Evolutionary conservation across 2,888 invertebrate genomes (phyloP).

Genomic region (Scaptomyza flava): DNA sequence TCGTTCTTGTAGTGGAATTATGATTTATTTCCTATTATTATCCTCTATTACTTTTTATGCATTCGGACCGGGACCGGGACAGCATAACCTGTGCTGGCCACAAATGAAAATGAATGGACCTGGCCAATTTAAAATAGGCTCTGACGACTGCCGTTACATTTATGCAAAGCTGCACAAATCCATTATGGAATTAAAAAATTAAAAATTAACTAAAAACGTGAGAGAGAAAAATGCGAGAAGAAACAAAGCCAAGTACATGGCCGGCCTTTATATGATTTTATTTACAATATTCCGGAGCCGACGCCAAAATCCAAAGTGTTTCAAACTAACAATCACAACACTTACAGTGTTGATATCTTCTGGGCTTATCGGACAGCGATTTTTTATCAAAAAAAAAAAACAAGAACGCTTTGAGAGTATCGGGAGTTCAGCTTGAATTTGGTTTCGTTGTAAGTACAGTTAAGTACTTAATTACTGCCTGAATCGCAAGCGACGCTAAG

Average conservation of each 20-base stretch:
- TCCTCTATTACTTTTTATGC: not conserved
- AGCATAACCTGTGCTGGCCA: not conserved
- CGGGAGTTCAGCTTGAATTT: no score
- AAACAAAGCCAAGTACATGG: conserved; percentile 7
- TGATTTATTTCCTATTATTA: not conserved
- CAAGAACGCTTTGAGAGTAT: no score
- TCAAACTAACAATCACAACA: not conserved
- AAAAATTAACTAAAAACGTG: conserved; percentile 27
- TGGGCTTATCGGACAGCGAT: conserved; percentile 4
- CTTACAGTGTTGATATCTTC: not conserved
- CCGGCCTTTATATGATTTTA: conserved; percentile 20
- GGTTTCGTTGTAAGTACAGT: not conserved
- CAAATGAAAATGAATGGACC: conserved; percentile 1
- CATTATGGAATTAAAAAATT: conserved; percentile 11
- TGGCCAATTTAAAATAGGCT: not conserved
- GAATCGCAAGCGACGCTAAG: not conserved
- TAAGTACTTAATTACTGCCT: not conserved
- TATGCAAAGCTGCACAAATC: not conserved
- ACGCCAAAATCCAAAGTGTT: not conserved
- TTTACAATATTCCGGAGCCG: conserved; percentile 42
- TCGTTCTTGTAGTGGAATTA: not conserved
- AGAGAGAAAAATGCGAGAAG: not conserved
- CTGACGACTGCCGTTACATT: not conserved
- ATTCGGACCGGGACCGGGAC: not conserved
- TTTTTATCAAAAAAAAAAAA: no score